Base-by-base conservation (phyloP, 1,140 invertebrate genomes). In the Diachasmimorpha longicaudata region DNA sequence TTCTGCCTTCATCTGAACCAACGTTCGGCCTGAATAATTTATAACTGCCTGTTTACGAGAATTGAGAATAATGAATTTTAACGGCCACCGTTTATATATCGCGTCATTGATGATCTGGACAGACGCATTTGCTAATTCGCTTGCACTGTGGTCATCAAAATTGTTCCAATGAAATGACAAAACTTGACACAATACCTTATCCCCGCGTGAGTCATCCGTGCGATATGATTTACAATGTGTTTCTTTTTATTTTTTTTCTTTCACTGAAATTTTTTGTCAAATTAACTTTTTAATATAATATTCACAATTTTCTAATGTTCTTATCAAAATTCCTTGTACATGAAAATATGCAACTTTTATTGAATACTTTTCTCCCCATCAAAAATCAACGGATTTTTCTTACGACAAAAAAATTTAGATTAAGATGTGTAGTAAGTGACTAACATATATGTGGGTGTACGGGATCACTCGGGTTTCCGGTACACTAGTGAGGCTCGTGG, bases 11-110 rank as follows among this genome's bases (percentile, higher is more conserved):
- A 74, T 71, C 66, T 70, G 67, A 42, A 73, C 79, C 83, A 81
- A 81, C 82, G 82, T 86, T 89, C 87, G 86, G 86, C 87, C 87
- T 89, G 88, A 89, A 89, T 89, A 89, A 89, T 89, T 89, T 89
- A 88, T 87, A 89, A 87, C 86, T 84, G 86, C 85, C 88, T 89
- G 88, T 88, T 89, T 89, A 88, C 87, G 86, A 89, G 87, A 89
- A 89, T 89, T 88, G 86, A 87, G 84, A 88, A 89, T 88, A 86
- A 89, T 88, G 86, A 89, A 89, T 87, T 87, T 86, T 84, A 86
- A 81, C 85, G 80, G 78, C 82, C 75, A 68, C 79, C 81, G 37
- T 55, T 55, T 55, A 55, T 55, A 55, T 55, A 55, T 55, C 48
- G 48, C 73, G 44, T 77, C 82, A 84, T 83, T 85, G 82, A 83